Percentiles rank a stretch among this genome's conserved stretches.
phyloP scores from a whole-genome alignment of 2,797 vertebrate species.

The Eupleurogrammus muticus region DNA sequence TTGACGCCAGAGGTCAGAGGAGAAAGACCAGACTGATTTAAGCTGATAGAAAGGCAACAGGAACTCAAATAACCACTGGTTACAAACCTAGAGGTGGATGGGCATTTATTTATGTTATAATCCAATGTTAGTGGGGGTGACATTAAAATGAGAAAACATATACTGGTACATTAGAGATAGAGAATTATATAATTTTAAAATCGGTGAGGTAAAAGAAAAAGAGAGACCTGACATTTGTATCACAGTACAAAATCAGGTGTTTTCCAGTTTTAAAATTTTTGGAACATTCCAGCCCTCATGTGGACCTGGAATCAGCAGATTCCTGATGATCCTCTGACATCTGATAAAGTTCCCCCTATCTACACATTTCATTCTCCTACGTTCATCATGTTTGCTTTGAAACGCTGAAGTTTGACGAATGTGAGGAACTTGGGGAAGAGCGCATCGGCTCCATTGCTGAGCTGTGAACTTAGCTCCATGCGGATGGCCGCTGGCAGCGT shows the following conservation, averaged over 20 bases:
- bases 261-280: constrained; percentile 15
- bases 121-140: too few species aligned
- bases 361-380: not conserved
- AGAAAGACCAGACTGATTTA: too few species aligned
- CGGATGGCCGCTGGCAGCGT: not conserved
- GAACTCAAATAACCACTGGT: too few species aligned
- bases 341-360: not conserved
- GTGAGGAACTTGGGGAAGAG: constrained; percentile 19
- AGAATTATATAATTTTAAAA: not conserved
- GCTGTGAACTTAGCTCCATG: not conserved
- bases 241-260: not conserved
- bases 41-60: too few species aligned
- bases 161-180: not conserved
- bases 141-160: not conserved
- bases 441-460: constrained; percentile 30
- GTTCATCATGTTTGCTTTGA: not conserved
- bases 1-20: too few species aligned
- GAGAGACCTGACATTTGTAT: not conserved
- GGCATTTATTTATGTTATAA: too few species aligned
- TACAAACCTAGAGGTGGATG: too few species aligned
- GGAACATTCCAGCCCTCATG: constrained; percentile 22
- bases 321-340: constrained; percentile 15
- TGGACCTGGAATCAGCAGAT: constrained; percentile 48
- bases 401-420: not conserved
- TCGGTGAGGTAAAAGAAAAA: not conserved